Conservation (phyloP, 2,113 vertebrate species). For the Crotalus helleri region DNA sequence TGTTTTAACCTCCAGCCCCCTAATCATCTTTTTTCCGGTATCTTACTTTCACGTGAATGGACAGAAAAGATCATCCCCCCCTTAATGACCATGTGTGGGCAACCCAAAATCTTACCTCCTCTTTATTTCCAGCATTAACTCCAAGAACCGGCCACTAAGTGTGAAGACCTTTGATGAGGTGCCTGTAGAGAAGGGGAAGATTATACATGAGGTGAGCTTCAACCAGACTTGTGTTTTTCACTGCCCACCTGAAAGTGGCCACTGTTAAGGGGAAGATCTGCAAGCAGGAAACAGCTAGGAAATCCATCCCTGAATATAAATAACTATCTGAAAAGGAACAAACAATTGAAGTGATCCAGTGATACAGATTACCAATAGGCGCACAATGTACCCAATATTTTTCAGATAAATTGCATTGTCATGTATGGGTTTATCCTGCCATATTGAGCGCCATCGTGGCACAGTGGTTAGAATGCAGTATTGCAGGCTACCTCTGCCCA, state of each 20-base stretch:
- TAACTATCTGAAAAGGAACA: background rate
- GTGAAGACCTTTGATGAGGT: conserved; percentile 90
- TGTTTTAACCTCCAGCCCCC: too few species aligned
- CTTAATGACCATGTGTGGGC: background rate
- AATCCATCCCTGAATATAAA: background rate
- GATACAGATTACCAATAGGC: background rate
- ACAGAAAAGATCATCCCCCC: background rate
- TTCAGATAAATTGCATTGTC: background rate
- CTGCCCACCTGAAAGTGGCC: background rate
- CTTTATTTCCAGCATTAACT: conserved; percentile 61
- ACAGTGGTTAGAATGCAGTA: background rate
- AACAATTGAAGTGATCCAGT: too few species aligned
- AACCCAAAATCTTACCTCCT: background rate
- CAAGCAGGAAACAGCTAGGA: background rate
- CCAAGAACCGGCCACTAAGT: conserved; percentile 81
- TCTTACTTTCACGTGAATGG: background rate
- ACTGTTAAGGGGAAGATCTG: background rate
- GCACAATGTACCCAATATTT: background rate
- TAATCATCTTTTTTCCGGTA: background rate
- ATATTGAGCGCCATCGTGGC: background rate
- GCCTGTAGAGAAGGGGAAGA: conserved; percentile 75
- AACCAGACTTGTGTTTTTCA: background rate
- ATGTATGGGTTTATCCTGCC: background rate
- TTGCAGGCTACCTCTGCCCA: background rate
- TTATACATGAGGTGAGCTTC: conserved; percentile 72